Evolutionary conservation across 2,113 vertebrate species (phyloP), one percentile per base, ranked within the genome.

Genomic region (Peromyscus maniculatus): DNA sequence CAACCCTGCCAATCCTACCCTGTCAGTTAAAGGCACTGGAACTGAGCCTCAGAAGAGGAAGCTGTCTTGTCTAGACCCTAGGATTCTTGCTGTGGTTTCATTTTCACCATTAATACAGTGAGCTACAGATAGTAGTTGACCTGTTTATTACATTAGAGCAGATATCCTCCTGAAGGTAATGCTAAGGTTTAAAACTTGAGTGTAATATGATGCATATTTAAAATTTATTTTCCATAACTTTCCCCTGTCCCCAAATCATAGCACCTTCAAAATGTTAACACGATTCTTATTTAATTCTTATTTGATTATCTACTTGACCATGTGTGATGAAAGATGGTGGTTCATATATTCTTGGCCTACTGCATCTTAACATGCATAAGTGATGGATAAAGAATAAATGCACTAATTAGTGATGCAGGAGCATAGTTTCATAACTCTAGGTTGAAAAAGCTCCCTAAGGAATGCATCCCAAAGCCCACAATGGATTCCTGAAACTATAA

Each of bases 291-390:
- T 33, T 19, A 19, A 95, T 43, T 71, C 8, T 79, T 57, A 46
- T 77, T 64, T 77, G 22, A 12, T 17, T 28, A 1, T 96, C 49
- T 77, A n/a, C 3, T 80, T n/a, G 49, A 46, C 6, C 19, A 69
- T 0, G 0, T 16, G 5, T 17, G 21, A 46, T 1, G 28, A 59
- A 36, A 77, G 0, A 4, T 31, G 17, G 11, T 49, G 0, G 7
- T 28, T 80, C 52, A 67, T 57, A 78, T 77, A 82, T 64, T 49
- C 5, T 55, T 1, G 39, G 9, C 17, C 88, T 28, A 66, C 52
- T 66, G 79, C 6, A 72, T 55, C 26, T 67, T 52, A 74, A 19
- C 49, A 83, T 49, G 90, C 72, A 64, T 69, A 69, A 19, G 31
- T 39, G 77, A 86, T 46, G 11, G 21, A 31, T 57, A 5, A 78